A percentile compares a stretch with the other conserved stretches of the same genome.
Evolutionary conservation across 2,888 invertebrate species (phyloP).

Genomic region (Chrysina gloriosa): DNA sequence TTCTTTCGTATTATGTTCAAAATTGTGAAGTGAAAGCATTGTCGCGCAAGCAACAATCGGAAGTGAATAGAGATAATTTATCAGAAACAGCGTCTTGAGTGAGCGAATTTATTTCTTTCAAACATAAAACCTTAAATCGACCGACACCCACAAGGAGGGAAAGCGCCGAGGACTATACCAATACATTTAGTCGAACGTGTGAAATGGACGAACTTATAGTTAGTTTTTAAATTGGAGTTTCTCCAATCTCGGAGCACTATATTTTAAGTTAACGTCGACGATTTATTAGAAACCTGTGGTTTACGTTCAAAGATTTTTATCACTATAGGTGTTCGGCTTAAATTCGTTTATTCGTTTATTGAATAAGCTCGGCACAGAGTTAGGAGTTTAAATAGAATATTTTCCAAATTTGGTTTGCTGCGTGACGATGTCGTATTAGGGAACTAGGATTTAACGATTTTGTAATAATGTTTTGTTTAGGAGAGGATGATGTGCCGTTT

Average conservation of each 20-base stretch:
- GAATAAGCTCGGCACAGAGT: too few relatives aligned
- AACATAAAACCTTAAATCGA: constrained; percentile 14
- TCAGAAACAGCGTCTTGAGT: constrained; percentile 7
- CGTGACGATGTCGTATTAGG: too few relatives aligned
- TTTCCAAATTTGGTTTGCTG: too few relatives aligned
- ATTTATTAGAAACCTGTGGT: not conserved
- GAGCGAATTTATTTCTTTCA: constrained; percentile 10
- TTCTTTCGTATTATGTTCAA: not conserved
- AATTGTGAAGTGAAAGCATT: not conserved
- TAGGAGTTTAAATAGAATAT: too few relatives aligned
- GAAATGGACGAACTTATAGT: not conserved
- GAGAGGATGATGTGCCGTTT: too few relatives aligned
- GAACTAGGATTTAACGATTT: too few relatives aligned
- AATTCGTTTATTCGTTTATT: too few relatives aligned
- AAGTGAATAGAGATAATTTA: not conserved
- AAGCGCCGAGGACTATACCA: not conserved
- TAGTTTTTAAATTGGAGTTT: not conserved
- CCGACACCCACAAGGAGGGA: too few relatives aligned
- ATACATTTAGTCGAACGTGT: not conserved
- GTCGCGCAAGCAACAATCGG: not conserved
- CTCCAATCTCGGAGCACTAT: not conserved
- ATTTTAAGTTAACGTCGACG: constrained; percentile 2
- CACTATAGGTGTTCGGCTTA: too few relatives aligned
- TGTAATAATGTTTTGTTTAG: too few relatives aligned
- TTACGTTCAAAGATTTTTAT: too few relatives aligned